phyloP scores from a whole-genome alignment of 2,888 invertebrate genomes.

The Chromoteleia sp. region DNA sequence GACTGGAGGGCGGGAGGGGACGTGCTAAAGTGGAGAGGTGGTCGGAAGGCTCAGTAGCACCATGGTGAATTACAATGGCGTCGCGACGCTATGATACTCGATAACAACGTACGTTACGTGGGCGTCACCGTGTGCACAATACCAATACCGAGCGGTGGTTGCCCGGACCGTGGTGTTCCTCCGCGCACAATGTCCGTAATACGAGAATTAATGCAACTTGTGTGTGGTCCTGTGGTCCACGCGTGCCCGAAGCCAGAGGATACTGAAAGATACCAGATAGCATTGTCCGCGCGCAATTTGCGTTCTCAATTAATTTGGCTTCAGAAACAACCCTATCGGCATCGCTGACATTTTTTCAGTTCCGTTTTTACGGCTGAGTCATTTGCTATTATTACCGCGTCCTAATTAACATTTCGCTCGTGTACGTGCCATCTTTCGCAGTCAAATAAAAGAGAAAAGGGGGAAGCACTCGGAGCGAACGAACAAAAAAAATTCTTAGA shows the following conservation, averaged over 20 bases:
- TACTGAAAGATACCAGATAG: constrained; percentile 79
- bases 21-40: constrained; percentile 63
- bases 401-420: constrained; percentile 28
- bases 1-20: constrained; percentile 49
- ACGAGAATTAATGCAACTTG: constrained; percentile 81
- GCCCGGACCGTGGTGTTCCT: constrained; percentile 52
- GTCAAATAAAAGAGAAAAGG: not conserved
- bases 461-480: not conserved
- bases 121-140: constrained; percentile 70
- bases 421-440: constrained; percentile 2
- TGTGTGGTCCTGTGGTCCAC: constrained; percentile 79
- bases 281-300: constrained; percentile 80
- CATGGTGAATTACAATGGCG: constrained; percentile 75
- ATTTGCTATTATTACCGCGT: constrained; percentile 42
- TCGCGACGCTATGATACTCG: constrained; percentile 73
- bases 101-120: constrained; percentile 75
- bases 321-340: constrained; percentile 62
- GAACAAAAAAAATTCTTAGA: constrained; percentile 10
- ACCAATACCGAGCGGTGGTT: constrained; percentile 53
- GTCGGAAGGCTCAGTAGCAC: constrained; percentile 82
- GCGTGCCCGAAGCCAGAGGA: constrained; percentile 70
- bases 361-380: constrained; percentile 59
- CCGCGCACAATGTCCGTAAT: constrained; percentile 78
- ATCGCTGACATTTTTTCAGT: constrained; percentile 74
- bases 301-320: constrained; percentile 80